Evolutionary conservation across 2,888 invertebrate genomes (phyloP).

Genomic region (Nyleta sp.): DNA sequence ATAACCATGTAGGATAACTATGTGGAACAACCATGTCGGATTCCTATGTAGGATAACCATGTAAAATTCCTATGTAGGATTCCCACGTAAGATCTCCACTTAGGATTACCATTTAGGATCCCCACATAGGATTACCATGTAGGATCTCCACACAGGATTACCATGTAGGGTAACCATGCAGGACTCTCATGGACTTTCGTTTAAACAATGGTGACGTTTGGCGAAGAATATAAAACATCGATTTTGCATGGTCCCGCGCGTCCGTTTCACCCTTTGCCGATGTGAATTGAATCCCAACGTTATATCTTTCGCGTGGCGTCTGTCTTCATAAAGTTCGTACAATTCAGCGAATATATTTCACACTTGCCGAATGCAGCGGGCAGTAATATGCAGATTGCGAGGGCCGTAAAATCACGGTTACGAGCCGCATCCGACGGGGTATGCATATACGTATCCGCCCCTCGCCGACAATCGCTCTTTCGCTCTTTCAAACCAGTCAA

Average conservation of each 20-base stretch:
- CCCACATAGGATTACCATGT: too few relatives aligned
- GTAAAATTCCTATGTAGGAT: too few relatives aligned
- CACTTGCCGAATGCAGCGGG: constrained; percentile 35
- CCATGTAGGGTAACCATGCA: constrained; percentile 19
- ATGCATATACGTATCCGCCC: constrained; percentile 43
- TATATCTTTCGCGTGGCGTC: constrained; percentile 48
- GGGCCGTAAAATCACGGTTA: constrained; percentile 63
- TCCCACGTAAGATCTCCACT: too few relatives aligned
- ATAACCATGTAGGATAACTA: too few relatives aligned
- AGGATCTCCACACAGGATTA: too few relatives aligned
- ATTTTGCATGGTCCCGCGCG: constrained; percentile 40
- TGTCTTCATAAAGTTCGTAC: constrained; percentile 65
- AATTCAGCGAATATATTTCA: constrained; percentile 64
- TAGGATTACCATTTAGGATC: too few relatives aligned
- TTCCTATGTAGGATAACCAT: too few relatives aligned
- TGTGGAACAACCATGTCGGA: too few relatives aligned
- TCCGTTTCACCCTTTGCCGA: constrained; percentile 21
- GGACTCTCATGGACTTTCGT: too few relatives aligned
- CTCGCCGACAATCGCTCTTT: constrained; percentile 34
- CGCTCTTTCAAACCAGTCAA: constrained; percentile 24
- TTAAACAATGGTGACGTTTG: constrained; percentile 38
- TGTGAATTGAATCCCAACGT: constrained; percentile 56
- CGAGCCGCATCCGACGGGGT: constrained; percentile 19
- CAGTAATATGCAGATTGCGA: constrained; percentile 66
- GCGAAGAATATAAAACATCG: constrained; percentile 54